Evolutionary conservation across 2,888 invertebrate genomes (phyloP), one percentile per base, ranked within the genome.

Genomic region (Cantharis nigra): DNA sequence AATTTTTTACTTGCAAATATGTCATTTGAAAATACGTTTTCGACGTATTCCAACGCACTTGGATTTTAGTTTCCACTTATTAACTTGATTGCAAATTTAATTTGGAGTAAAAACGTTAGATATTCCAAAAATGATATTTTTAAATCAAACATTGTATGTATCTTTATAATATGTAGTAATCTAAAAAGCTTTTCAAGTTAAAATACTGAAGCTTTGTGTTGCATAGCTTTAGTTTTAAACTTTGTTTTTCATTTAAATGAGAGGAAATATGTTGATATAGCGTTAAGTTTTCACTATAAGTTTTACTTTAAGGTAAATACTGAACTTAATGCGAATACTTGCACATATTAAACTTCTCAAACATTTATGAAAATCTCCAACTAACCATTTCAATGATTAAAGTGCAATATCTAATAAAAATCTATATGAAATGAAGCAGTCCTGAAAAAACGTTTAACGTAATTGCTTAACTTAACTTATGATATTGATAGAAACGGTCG

Each of bases 1-100:
- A 70, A 67, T 72, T 69, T 76, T 75, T 70, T 72, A 72, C 69
- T 72, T 23, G 72, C 11, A 72, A 72, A 76, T 69, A 72, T 67
- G 13, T 71, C 76, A 49, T 20, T 63, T 65, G 33, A 64, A 76
- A 72, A 70, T 69, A 70, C 69, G 64, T 20, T 76, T 18, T 70
- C 26, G 1, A 16, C 16, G 16, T 16, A 16, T 16, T 16, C 16
- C 16, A 16, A 16, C 16, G 16, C 16, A 16, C 16, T 16, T 16
- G 16, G 16, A 16, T 16, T 16, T 20, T 20, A 20, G 20, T 20
- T 20, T 1, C 3, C 20, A 20, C 20, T 20, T 20, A 20, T 20
- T 20, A 20, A 20, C 20, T 20, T 20, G 20, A 20, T 20, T 20
- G 3, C 3, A 20, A 3, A 20, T 20, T 20, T 20, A 20, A 20